These are phyloP conservation scores for Serinus canaria DNA, from an alignment of 2,113 vertebrate genomes.

Conservation along the genomic window DNA sequence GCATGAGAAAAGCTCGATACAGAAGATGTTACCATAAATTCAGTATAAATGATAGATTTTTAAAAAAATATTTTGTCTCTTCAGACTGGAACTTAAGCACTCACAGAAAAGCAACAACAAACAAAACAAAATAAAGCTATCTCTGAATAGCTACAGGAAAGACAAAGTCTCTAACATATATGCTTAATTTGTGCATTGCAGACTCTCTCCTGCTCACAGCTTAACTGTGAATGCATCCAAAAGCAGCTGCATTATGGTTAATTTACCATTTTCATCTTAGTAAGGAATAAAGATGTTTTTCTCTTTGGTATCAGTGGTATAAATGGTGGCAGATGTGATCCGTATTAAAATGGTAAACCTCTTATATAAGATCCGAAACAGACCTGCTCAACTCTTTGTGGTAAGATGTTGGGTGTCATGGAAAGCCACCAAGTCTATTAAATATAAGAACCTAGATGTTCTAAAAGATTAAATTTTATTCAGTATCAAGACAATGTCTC, in stretches of 20 bases:
- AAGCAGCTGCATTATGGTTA: background rate
- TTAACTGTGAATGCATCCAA: background rate
- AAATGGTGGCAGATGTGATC: background rate
- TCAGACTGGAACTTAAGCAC: background rate
- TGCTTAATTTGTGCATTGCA: background rate
- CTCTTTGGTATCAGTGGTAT: background rate
- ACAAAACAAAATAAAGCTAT: background rate
- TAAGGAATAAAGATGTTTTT: background rate
- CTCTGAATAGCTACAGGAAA: background rate
- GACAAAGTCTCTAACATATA: background rate
- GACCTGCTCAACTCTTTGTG: background rate
- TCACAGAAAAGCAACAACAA: background rate
- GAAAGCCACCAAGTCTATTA: background rate
- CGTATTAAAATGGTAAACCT: background rate
- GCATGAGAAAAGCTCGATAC: background rate
- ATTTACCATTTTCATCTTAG: background rate
- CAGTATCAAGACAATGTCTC: background rate
- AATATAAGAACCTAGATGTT: rapidly evolving
- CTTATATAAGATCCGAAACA: background rate
- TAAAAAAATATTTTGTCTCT: background rate
- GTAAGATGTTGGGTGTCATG: background rate
- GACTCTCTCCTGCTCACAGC: background rate
- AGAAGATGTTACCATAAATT: background rate
- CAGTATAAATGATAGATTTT: background rate
- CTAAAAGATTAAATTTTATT: background rate